Conservation (phyloP, 2,888 invertebrate species). For the Pocota personata region DNA sequence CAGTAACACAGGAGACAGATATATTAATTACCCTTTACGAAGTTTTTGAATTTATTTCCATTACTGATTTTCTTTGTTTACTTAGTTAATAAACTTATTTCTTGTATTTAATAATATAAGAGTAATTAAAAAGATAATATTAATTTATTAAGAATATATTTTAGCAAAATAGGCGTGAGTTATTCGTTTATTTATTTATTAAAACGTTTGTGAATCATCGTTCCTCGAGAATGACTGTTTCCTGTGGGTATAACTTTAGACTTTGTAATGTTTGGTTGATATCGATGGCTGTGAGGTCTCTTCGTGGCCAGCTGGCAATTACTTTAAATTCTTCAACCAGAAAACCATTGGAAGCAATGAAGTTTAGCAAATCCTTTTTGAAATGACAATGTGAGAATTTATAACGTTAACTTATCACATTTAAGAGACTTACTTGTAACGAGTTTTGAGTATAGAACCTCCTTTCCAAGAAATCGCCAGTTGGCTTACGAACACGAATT, state of each 20-base stretch:
- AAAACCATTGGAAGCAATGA: slow-evolving; percentile 94
- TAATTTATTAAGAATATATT: slow-evolving; percentile 73
- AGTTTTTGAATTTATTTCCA: slow-evolving; percentile 64
- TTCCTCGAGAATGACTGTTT: slow-evolving; percentile 96
- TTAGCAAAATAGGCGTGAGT: slow-evolving; percentile 73
- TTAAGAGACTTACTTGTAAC: slow-evolving; percentile 83
- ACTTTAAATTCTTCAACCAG: slow-evolving; percentile 94
- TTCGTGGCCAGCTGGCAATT: slow-evolving; percentile 96
- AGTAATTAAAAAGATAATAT: slow-evolving; percentile 72
- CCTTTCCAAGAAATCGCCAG: slow-evolving; percentile 89
- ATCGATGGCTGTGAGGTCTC: slow-evolving; percentile 95
- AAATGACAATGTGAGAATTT: neutral
- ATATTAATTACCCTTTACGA: slow-evolving; percentile 62
- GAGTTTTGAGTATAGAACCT: slow-evolving; percentile 85
- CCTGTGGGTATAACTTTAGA: slow-evolving; percentile 95
- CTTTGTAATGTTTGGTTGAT: slow-evolving; percentile 89
- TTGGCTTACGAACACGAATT: slow-evolving; percentile 92
- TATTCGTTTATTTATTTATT: slow-evolving; percentile 54
- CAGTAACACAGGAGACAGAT: slow-evolving; percentile 33
- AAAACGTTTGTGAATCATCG: slow-evolving; percentile 86
- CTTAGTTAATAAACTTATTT: slow-evolving; percentile 63
- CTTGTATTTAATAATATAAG: slow-evolving; percentile 65
- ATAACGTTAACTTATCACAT: neutral
- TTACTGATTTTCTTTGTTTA: slow-evolving; percentile 61
- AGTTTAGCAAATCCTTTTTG: slow-evolving; percentile 90